Percentiles rank a stretch among this genome's conserved stretches.
Evolutionary conservation across 2,888 invertebrate genomes (phyloP).

Genomic region (Horisme vitalbata): DNA sequence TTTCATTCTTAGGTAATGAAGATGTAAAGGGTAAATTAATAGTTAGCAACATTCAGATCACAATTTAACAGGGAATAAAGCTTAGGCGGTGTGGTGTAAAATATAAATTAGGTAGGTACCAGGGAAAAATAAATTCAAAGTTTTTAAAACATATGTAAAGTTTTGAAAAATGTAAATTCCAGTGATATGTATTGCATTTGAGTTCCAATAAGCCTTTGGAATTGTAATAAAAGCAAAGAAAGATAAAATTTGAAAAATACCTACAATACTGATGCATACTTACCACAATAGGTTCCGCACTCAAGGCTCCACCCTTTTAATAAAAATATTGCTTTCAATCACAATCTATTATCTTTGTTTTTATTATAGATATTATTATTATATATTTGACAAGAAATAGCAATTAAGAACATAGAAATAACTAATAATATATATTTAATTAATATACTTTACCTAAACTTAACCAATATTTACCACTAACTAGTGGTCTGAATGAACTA

Average conservation of each 20-base stretch:
- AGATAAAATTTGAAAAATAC: conserved; percentile 18
- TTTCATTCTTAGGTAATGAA: background rate
- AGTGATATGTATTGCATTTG: background rate
- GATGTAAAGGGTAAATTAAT: background rate
- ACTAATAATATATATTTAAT: no score
- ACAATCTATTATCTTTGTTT: background rate
- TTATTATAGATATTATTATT: no score
- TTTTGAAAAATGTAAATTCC: background rate
- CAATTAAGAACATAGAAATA: no score
- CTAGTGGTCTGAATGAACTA: no score
- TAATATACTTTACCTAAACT: no score
- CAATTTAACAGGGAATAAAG: conserved; percentile 3
- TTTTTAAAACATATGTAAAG: background rate
- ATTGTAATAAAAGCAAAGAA: conserved; percentile 8
- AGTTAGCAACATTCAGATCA: conserved; percentile 4
- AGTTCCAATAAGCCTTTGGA: conserved; percentile 4
- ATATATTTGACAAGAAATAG: no score
- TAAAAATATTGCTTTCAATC: conserved; percentile 45
- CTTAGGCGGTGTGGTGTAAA: conserved; percentile 8
- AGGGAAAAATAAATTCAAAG: no score
- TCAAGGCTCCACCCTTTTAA: conserved; percentile 90
- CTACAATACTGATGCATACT: conserved; percentile 77
- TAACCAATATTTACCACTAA: no score
- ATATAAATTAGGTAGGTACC: background rate
- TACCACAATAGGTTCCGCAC: conserved; percentile 98